Percentiles rank a stretch among this genome's conserved stretches.
Conservation (phyloP, 2,888 invertebrate genomes). For the Baronia brevicornis region DNA sequence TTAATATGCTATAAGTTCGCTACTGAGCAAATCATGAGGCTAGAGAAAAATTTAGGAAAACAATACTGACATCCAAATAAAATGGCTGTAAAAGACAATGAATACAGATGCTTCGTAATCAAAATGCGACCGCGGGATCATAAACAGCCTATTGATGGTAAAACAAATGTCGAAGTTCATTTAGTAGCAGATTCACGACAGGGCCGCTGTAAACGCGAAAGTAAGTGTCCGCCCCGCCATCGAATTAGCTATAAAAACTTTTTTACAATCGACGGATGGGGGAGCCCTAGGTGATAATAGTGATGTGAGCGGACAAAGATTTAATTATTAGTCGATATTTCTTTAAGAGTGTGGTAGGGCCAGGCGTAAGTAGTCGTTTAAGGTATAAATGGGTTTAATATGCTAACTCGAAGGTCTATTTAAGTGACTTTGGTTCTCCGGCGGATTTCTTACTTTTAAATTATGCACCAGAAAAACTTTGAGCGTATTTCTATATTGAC, state of each 20-base stretch:
- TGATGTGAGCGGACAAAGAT: slow-evolving; percentile 22
- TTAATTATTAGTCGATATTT: slow-evolving; percentile 7
- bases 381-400: no score
- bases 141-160: slow-evolving; percentile 45
- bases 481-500: no score
- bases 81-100: no score
- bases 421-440: no score
- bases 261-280: slow-evolving; percentile 55
- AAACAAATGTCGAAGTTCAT: slow-evolving; percentile 51
- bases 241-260: slow-evolving; percentile 71
- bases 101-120: slow-evolving; percentile 25
- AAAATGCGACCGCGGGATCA: slow-evolving; percentile 25
- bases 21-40: no score
- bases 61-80: no score
- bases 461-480: no score
- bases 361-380: no score
- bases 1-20: no score
- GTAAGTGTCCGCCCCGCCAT: slow-evolving; percentile 14
- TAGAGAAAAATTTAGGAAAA: no score
- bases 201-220: slow-evolving; percentile 30
- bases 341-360: slow-evolving; percentile 3
- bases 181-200: slow-evolving; percentile 51
- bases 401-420: no score
- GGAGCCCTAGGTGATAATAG: slow-evolving; percentile 18
- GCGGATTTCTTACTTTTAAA: no score